Conservation (phyloP, 2,888 invertebrate species). For the Tridacna gigas region DNA sequence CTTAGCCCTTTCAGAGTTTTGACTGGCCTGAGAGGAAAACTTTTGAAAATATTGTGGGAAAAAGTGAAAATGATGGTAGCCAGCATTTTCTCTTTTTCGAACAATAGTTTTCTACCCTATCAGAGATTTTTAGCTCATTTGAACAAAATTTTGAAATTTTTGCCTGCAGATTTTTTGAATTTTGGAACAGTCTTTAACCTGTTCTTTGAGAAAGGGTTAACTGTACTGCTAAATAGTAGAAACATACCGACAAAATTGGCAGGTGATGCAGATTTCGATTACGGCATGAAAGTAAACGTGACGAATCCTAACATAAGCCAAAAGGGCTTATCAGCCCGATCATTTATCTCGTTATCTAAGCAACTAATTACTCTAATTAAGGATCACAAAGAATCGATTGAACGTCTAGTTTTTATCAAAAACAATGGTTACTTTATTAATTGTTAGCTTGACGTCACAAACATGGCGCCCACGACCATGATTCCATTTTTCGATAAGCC, state of each 20-base stretch:
- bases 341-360: neutral
- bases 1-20: too few species aligned
- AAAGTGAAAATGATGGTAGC: neutral
- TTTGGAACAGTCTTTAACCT: too few species aligned
- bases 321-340: constrained; percentile 3
- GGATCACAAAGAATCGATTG: neutral
- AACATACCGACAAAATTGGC: neutral
- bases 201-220: too few species aligned
- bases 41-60: neutral
- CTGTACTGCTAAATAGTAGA: too few species aligned
- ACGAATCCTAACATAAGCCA: neutral
- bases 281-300: neutral
- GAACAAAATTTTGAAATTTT: neutral
- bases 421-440: neutral
- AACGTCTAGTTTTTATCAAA: neutral
- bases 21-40: too few species aligned
- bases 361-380: constrained; percentile 17
- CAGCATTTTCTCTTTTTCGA: neutral
- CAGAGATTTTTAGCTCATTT: neutral
- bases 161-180: neutral
- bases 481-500: too few species aligned
- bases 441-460: neutral
- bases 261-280: neutral
- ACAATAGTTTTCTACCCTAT: too few species aligned
- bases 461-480: too few species aligned